Percentiles rank a stretch among this genome's conserved stretches.
Evolutionary conservation across 2,888 invertebrate species (phyloP).

Genomic region (Cecidostiba fungosa): DNA sequence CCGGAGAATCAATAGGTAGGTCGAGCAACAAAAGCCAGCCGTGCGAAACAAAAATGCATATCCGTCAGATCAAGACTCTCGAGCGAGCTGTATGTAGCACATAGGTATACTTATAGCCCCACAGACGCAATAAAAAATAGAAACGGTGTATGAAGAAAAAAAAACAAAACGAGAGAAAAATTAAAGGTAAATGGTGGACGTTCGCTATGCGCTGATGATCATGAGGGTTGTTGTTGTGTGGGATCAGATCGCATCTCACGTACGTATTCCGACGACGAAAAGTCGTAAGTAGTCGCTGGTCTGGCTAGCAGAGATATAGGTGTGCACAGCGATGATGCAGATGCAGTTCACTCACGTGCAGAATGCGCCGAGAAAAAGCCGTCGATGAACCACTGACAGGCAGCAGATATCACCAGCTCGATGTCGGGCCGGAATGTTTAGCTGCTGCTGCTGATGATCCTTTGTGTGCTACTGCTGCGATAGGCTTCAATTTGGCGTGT

Average conservation of each 20-base stretch:
- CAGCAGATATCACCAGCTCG: conserved; percentile 67
- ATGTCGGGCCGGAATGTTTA: conserved; percentile 8
- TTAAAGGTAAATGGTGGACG: not conserved
- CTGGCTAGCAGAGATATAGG: not conserved
- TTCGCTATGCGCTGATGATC: not conserved
- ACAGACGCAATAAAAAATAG: not conserved
- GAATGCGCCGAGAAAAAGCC: conserved; percentile 68
- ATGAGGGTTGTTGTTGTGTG: not conserved
- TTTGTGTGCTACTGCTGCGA: not conserved
- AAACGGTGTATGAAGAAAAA: not conserved
- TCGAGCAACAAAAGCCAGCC: not conserved
- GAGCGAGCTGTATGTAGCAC: not conserved
- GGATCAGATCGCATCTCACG: not conserved
- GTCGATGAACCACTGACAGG: conserved; percentile 72
- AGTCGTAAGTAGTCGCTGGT: not conserved
- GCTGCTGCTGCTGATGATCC: not conserved
- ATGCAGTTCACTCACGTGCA: conserved; percentile 55
- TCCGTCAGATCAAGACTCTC: conserved; percentile 17
- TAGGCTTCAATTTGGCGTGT: conserved; percentile 44
- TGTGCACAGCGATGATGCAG: not conserved
- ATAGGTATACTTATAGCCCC: not conserved
- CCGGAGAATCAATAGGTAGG: not conserved
- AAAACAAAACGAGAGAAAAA: not conserved
- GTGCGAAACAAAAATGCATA: not conserved
- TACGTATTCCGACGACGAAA: conserved; percentile 6